These are phyloP conservation scores for Drosophila atroscutellata DNA, from an alignment of 2,888 invertebrate species.

Conservation along the genomic window DNA sequence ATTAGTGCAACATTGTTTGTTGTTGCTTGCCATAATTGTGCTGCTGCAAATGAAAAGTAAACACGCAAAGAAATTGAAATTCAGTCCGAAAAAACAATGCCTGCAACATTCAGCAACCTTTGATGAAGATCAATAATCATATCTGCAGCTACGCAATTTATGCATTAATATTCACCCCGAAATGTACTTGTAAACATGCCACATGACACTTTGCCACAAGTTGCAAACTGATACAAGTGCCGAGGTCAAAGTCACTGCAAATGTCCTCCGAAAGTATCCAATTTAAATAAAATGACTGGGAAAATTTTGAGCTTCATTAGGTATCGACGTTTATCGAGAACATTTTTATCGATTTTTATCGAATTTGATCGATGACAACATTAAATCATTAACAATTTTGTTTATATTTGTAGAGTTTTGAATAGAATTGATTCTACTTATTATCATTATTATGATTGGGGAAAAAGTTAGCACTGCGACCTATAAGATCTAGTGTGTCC, in stretches of 20 bases:
- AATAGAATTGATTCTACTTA: too few relatives aligned
- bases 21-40: slow-evolving; percentile 31
- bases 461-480: too few relatives aligned
- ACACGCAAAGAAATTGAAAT: slow-evolving; percentile 61
- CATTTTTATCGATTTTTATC: background rate
- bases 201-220: slow-evolving; percentile 30
- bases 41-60: slow-evolving; percentile 66
- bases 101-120: background rate
- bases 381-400: background rate
- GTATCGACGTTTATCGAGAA: background rate
- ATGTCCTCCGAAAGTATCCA: background rate
- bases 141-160: slow-evolving; percentile 6
- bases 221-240: background rate
- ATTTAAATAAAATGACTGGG: background rate
- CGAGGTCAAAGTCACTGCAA: slow-evolving; percentile 3
- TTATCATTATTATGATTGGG: too few relatives aligned
- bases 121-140: slow-evolving; percentile 8
- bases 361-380: background rate
- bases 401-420: too few relatives aligned
- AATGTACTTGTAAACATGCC: slow-evolving; percentile 48
- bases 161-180: slow-evolving; percentile 31
- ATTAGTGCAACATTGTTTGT: slow-evolving; percentile 27
- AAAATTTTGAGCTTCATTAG: background rate
- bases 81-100: background rate
- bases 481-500: too few relatives aligned